A percentile compares a stretch with the other conserved stretches of the same genome.
Evolutionary conservation across 2,113 vertebrate species (phyloP).

Genomic region (Calyptomena viridis): DNA sequence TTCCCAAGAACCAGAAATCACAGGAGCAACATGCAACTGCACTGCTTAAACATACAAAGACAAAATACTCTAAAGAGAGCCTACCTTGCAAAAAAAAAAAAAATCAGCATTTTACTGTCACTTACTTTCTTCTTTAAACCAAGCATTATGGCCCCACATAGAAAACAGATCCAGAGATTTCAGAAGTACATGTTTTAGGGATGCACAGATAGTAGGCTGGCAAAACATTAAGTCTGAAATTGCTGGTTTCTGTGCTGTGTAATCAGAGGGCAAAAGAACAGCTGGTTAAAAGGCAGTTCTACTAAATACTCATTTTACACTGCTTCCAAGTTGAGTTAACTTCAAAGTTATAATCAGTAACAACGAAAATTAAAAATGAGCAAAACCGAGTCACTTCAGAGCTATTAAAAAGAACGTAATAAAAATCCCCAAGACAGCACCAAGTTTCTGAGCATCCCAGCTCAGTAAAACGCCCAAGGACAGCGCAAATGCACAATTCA

Average conservation of each 20-base stretch:
- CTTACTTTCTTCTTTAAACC: background rate
- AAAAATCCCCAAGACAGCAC: background rate
- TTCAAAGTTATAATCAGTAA: background rate
- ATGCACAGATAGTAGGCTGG: background rate
- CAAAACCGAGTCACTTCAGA: background rate
- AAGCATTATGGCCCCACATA: background rate
- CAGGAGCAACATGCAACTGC: background rate
- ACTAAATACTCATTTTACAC: background rate
- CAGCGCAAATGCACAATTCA: background rate
- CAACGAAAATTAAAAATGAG: background rate
- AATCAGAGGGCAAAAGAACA: conserved; percentile 11
- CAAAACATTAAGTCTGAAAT: background rate
- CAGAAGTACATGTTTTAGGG: background rate
- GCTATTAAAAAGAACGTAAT: background rate
- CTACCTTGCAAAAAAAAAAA: background rate
- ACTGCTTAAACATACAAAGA: background rate
- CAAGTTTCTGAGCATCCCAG: background rate
- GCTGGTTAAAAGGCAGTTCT: background rate
- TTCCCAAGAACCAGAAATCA: background rate
- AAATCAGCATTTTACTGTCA: background rate
- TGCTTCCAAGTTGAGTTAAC: background rate
- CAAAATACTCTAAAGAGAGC: background rate
- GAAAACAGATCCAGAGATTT: background rate
- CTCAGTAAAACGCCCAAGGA: background rate
- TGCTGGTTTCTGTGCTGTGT: background rate